Evolutionary conservation across 2,797 vertebrate genomes (phyloP).

Genomic region (Varecia variegata): DNA sequence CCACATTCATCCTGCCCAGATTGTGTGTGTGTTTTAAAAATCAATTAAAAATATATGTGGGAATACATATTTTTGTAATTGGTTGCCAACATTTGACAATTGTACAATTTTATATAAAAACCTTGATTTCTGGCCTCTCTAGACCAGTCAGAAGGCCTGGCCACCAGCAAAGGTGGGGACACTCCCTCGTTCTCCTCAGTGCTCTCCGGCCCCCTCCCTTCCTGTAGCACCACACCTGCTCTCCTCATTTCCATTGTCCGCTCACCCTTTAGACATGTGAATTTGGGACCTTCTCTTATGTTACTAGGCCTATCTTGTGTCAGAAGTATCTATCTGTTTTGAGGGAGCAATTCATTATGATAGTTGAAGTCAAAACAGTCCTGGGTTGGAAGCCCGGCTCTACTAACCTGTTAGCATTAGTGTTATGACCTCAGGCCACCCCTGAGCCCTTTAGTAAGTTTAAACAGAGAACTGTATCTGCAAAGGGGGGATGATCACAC

Average conservation of each 20-base stretch:
- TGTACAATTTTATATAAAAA: not conserved
- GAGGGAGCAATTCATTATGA: not conserved
- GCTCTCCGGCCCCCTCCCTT: rapidly evolving
- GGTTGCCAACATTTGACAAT: not conserved
- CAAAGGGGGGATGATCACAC: not conserved
- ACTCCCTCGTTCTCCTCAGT: not conserved
- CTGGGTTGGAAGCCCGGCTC: not conserved
- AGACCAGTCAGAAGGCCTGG: rapidly evolving
- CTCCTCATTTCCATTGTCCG: not conserved
- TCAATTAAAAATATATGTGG: not conserved
- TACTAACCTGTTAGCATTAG: not conserved
- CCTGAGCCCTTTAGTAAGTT: not conserved
- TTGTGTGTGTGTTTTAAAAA: not conserved
- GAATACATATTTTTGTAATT: not conserved
- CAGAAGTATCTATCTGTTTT: not conserved
- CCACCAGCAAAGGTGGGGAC: rapidly evolving
- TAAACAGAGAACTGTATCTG: not conserved
- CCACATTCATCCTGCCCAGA: not conserved
- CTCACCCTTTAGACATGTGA: not conserved
- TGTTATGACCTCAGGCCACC: not conserved
- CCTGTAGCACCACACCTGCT: not conserved
- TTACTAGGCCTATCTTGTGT: rapidly evolving
- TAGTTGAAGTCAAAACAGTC: not conserved
- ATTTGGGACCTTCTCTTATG: not conserved
- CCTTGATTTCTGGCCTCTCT: not conserved